Evolutionary conservation across 2,113 vertebrate genomes (phyloP).

Genomic region (Balaeniceps rex): DNA sequence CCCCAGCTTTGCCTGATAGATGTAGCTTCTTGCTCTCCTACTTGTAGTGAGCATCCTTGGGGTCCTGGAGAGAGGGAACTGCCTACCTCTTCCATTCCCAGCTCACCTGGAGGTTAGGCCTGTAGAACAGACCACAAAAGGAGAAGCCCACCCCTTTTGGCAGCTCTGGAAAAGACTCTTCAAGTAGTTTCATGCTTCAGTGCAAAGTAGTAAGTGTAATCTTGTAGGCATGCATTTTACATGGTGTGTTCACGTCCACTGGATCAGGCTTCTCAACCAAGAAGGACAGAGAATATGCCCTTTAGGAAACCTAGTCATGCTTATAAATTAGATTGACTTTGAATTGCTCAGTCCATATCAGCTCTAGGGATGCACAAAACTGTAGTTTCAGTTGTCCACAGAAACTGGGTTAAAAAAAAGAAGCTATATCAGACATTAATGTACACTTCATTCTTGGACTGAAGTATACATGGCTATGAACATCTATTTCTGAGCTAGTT

Average conservation of each 20-base stretch:
- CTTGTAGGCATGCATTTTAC: neutral
- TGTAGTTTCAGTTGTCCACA: neutral
- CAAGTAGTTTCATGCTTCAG: neutral
- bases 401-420: neutral
- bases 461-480: neutral
- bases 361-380: neutral
- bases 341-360: neutral
- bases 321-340: neutral
- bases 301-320: neutral
- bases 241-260: neutral
- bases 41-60: neutral
- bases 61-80: neutral
- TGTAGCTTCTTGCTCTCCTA: neutral
- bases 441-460: neutral
- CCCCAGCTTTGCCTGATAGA: neutral
- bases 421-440: neutral
- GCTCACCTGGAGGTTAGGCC: neutral
- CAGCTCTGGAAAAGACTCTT: neutral
- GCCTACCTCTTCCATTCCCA: neutral
- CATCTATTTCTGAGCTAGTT: neutral
- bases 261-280: accelerated
- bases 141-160: neutral
- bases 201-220: neutral
- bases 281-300: neutral
- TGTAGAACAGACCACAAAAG: neutral